Evolutionary conservation across 2,797 vertebrate genomes (phyloP).

Genomic region (Simalia tracyae): DNA sequence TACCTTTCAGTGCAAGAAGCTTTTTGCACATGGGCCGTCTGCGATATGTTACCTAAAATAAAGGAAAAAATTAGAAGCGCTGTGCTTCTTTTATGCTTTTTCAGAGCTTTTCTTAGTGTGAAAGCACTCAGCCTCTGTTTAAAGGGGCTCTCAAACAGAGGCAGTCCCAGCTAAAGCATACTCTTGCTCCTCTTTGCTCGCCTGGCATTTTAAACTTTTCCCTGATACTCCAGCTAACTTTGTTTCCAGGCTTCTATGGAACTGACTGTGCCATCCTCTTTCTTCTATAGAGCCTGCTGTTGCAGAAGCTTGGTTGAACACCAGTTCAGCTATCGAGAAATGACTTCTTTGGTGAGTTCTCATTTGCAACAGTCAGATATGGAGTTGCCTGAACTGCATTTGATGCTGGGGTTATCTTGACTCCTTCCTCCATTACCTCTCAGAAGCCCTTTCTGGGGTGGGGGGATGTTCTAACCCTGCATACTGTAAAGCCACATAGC

Average conservation of each 20-base stretch:
- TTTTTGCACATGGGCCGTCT: background rate
- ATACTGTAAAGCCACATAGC: background rate
- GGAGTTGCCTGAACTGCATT: background rate
- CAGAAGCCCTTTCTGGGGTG: background rate
- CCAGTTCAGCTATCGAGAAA: background rate
- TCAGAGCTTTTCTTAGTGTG: background rate
- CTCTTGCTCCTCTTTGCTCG: background rate
- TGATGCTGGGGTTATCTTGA: background rate
- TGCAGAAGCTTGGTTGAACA: background rate
- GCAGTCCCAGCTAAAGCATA: background rate
- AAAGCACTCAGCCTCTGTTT: background rate
- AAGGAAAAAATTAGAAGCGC: background rate
- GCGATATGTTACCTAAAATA: background rate
- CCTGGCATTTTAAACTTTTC: background rate
- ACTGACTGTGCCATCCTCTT: background rate
- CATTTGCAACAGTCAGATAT: background rate
- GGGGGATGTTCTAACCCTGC: too few relatives aligned
- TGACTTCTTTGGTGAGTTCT: slow-evolving; percentile 40
- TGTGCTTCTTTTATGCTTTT: background rate
- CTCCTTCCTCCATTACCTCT: background rate
- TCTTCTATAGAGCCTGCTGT: background rate
- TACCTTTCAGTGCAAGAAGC: background rate
- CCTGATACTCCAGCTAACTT: background rate
- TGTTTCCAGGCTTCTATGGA: background rate
- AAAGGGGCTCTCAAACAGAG: background rate